Evolutionary conservation across 2,888 invertebrate species (phyloP), one percentile per base, ranked within the genome.

Genomic region (Teleiodes luculella): DNA sequence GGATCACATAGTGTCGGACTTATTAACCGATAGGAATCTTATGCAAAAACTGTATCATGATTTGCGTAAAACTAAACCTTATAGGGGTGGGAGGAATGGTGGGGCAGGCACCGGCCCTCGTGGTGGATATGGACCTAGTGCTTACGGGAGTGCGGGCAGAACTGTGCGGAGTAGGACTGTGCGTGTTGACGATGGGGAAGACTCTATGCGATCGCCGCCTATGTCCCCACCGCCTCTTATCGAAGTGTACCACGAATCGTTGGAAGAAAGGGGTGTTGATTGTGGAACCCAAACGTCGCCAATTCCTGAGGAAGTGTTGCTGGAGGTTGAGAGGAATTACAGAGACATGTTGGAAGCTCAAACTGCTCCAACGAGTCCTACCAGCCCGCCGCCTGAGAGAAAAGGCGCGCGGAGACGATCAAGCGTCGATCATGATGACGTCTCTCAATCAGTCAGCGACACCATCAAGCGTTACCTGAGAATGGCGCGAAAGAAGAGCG

Each of bases 401-500:
- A 80, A 81, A 52, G 76, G 83, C 6, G 72, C 83, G 56, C 86
- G 94, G 6, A 91, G 95, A 45, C 92, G 94, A 66, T 95, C 95
- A 65, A 95, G 95, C 73, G 94, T 95, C 11, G 95, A 95, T 71
- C 94, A 95, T 75, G 95, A 95, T 68, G 96, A 96, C 70, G 93
- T 96, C 0, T 95, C 95, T 0, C 96, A 96, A 58, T 96, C 96
- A 0, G 96, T 96, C 24, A 95, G 95, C 72, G 95, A 96, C 71
- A 96, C 95, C 62, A 95, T 96, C 57, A 96, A 96, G 78, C 90
- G 96, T 8, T 96, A 96, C 77, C 81, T 96, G 49, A 90, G 95
- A 55, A 96, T 96, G 96, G 96, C 96, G 6, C 91, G 96, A 33
- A 96, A 96, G 75, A 96, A 96, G 72, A 95, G 95, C 69, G 93